Percentiles rank a stretch among this genome's conserved stretches.
These are phyloP conservation scores for Anomalospiza imberbis DNA, from an alignment of 2,797 vertebrate genomes.

Conservation along the genomic window DNA sequence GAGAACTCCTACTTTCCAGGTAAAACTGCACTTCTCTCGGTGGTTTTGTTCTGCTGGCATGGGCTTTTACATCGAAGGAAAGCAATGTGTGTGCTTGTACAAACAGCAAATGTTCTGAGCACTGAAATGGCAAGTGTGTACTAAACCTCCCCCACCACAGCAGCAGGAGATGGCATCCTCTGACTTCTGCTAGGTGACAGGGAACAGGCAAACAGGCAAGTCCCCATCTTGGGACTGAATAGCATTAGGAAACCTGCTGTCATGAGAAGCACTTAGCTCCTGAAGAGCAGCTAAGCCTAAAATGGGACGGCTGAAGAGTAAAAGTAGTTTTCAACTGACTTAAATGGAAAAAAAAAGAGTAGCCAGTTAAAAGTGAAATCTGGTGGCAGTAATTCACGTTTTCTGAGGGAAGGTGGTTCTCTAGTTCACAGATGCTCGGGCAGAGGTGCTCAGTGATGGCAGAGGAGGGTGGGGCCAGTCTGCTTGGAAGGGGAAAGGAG, in stretches of 20 bases:
- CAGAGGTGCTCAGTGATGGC: neutral
- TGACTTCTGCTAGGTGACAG: neutral
- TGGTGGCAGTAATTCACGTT: constrained; percentile 29
- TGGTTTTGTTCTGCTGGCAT: constrained; percentile 45
- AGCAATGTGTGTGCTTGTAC: neutral
- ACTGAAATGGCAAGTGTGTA: constrained; percentile 16
- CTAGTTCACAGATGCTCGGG: neutral
- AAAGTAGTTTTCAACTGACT: constrained; percentile 21
- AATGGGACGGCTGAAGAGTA: constrained; percentile 20
- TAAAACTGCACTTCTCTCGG: constrained; percentile 55
- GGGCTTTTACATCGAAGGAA: constrained; percentile 2
- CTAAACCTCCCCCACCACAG: neutral
- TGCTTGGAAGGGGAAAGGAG: neutral
- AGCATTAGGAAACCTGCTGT: constrained; percentile 52
- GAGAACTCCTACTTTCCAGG: constrained; percentile 86
- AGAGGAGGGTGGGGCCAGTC: neutral
- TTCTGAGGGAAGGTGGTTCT: neutral
- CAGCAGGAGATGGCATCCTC: constrained; percentile 52
- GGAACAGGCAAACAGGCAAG: constrained; percentile 9
- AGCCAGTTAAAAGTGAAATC: constrained; percentile 55
- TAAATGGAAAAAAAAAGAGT: neutral
- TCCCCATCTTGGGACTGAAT: constrained; percentile 19
- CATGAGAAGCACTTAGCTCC: constrained; percentile 14
- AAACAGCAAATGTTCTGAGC: constrained; percentile 20
- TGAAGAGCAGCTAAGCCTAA: constrained; percentile 49